These are phyloP conservation scores for Eurystomus gularis DNA, from an alignment of 2,113 vertebrate species.

Conservation along the genomic window DNA sequence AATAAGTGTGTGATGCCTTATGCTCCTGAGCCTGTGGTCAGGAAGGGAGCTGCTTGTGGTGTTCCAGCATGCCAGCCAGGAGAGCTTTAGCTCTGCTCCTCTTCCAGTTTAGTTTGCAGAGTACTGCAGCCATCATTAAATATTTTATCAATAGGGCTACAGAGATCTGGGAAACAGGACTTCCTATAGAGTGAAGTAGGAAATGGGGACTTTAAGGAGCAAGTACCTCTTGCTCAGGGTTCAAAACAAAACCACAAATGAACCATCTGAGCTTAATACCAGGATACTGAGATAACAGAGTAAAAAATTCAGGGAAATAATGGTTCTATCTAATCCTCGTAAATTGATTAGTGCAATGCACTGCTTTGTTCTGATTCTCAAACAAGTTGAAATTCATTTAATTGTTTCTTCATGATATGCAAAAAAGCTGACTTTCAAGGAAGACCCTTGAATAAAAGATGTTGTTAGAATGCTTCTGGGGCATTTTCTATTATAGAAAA, in stretches of 20 bases:
- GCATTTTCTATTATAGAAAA: not conserved
- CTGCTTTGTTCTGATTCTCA: not conserved
- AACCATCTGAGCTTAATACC: not conserved
- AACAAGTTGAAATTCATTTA: not conserved
- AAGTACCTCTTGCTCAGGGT: not conserved
- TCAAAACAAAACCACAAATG: not conserved
- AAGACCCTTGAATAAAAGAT: not conserved
- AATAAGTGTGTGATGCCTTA: not conserved
- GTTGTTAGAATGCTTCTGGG: not conserved
- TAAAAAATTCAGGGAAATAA: not conserved
- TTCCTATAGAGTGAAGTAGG: not conserved
- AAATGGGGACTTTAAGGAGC: not conserved
- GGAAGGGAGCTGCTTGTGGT: not conserved
- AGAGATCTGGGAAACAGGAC: too few relatives aligned
- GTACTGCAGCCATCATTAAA: rapidly evolving
- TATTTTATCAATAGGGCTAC: not conserved
- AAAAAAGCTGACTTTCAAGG: not conserved
- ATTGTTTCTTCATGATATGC: not conserved
- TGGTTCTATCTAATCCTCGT: not conserved
- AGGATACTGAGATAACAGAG: not conserved
- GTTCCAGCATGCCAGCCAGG: not conserved
- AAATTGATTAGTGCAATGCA: not conserved
- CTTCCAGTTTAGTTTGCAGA: not conserved
- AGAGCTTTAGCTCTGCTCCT: not conserved
- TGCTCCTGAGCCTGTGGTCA: not conserved